These are phyloP conservation scores for Panthera uncia DNA, from an alignment of 2,113 vertebrate species.

Conservation along the genomic window DNA sequence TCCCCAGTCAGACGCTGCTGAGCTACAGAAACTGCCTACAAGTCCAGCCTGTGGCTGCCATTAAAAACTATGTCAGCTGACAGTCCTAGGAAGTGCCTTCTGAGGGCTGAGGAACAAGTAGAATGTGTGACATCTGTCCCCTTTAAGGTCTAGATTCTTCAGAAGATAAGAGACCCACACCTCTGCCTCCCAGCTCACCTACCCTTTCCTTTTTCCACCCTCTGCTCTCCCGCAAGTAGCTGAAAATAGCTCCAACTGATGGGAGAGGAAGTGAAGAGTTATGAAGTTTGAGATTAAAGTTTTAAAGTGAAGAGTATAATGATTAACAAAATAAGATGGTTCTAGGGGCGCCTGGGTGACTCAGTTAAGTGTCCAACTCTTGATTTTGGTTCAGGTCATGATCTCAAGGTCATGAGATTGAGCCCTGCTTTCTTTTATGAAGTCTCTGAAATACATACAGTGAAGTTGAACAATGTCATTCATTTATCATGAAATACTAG, in stretches of 20 bases:
- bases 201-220: no score
- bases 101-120: not conserved
- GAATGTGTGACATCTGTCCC: not conserved
- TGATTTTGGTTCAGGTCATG: no score
- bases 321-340: not conserved
- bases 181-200: not conserved
- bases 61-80: not conserved
- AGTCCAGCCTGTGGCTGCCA: no score
- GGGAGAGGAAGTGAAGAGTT: not conserved
- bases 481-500: not conserved
- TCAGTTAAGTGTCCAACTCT: no score
- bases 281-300: not conserved
- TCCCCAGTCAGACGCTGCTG: not conserved
- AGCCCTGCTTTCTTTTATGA: not conserved
- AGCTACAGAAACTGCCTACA: not conserved
- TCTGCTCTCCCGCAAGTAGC: not conserved
- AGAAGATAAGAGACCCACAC: not conserved
- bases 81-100: not conserved
- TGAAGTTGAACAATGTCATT: not conserved
- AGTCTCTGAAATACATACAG: not conserved
- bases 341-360: not conserved
- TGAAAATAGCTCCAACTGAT: not conserved
- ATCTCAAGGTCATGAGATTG: no score
- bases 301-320: not conserved
- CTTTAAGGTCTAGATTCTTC: not conserved